These are phyloP conservation scores for Porites divaricata DNA, from an alignment of 92 coral and sea anemone species.

Conservation along the genomic window DNA sequence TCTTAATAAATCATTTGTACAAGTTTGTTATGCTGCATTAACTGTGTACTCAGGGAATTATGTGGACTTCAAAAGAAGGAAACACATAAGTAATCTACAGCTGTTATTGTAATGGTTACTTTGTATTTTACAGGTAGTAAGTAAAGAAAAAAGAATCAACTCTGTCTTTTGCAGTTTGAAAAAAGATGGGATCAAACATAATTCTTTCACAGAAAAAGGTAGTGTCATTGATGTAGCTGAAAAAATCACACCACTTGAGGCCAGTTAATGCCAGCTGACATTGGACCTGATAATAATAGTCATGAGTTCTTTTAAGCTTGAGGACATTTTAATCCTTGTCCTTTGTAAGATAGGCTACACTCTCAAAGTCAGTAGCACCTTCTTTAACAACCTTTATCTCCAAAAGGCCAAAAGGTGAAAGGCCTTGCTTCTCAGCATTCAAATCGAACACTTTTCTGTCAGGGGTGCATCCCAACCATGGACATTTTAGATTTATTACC, in stretches of 20 bases:
- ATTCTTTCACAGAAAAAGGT: slow-evolving; percentile 37
- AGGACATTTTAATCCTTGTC: slow-evolving; percentile 28
- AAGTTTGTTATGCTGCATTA: too few species aligned
- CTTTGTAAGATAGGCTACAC: slow-evolving; percentile 41
- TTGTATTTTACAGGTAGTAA: slow-evolving; percentile 40
- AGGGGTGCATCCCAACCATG: slow-evolving; percentile 74
- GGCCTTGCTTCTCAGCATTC: slow-evolving; percentile 14
- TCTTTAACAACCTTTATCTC: slow-evolving; percentile 60
- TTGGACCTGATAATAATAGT: slow-evolving; percentile 54
- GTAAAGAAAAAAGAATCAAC: slow-evolving; percentile 50
- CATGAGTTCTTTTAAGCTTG: slow-evolving; percentile 40
- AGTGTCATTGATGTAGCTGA: slow-evolving; percentile 10
- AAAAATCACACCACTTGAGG: slow-evolving; percentile 51
- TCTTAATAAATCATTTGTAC: too few species aligned
- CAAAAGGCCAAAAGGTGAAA: slow-evolving; percentile 40
- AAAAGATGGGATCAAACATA: slow-evolving; percentile 45
- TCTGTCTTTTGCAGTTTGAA: slow-evolving; percentile 45
- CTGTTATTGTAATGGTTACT: too few species aligned
- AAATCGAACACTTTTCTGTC: slow-evolving; percentile 58
- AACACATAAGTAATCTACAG: too few species aligned
- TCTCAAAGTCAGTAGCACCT: slow-evolving; percentile 43
- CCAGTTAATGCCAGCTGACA: slow-evolving; percentile 64
- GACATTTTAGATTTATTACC: slow-evolving; percentile 57
- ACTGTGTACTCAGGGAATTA: too few species aligned
- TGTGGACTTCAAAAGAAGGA: too few species aligned